Conservation (phyloP, 1,140 invertebrate genomes). For the Elysia chlorotica region DNA sequence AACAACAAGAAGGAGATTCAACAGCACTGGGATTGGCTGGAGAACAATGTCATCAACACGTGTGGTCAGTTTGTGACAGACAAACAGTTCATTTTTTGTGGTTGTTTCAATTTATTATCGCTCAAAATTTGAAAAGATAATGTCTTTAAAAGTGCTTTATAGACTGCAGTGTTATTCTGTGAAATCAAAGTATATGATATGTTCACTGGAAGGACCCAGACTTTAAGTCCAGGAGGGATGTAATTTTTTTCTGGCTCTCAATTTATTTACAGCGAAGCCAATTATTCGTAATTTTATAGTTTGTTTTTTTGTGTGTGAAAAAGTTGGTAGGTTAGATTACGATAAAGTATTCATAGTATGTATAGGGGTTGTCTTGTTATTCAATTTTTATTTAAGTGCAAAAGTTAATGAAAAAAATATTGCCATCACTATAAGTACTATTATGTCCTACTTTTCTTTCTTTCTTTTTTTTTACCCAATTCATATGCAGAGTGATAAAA, state of each 20-base stretch:
- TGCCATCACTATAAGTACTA: background rate
- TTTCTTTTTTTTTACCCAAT: no score
- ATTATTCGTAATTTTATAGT: background rate
- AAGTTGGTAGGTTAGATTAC: background rate
- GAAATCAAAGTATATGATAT: background rate
- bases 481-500: no score
- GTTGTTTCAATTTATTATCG: no score
- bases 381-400: background rate
- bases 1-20: constrained; percentile 85
- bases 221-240: background rate
- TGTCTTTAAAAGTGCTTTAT: no score
- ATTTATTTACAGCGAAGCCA: background rate
- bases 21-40: constrained; percentile 93
- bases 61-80: constrained; percentile 68
- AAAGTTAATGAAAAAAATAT: background rate
- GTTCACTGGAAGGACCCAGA: background rate
- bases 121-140: constrained; percentile 4
- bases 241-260: background rate
- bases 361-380: background rate
- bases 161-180: background rate
- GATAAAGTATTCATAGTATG: background rate
- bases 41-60: constrained; percentile 83
- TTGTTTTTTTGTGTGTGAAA: background rate
- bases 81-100: background rate
- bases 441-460: no score